phyloP scores from a whole-genome alignment of 2,797 vertebrate genomes.

The Gallirallus australis region DNA sequence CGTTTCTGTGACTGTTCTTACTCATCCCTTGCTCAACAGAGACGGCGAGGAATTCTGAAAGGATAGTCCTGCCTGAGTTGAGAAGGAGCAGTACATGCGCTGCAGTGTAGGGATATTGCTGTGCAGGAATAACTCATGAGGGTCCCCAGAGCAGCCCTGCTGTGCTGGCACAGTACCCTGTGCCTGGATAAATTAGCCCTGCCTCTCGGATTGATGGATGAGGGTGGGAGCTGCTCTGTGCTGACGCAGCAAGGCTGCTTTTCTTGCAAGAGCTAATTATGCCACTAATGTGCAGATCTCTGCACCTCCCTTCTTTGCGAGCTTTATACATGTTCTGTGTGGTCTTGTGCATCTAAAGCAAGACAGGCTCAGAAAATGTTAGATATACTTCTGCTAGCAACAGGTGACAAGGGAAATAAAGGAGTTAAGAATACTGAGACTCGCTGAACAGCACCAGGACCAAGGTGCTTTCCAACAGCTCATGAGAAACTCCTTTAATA shows the following conservation, averaged over 20 bases:
- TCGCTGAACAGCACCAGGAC: neutral
- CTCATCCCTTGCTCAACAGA: neutral
- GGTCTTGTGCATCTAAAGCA: neutral
- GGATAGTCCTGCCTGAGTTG: neutral
- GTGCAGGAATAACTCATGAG: neutral
- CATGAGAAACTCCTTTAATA: neutral
- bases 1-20: neutral
- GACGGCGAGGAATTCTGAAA: neutral
- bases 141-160: neutral
- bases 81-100: neutral
- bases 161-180: neutral
- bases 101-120: neutral
- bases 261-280: neutral
- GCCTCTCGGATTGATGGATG: neutral
- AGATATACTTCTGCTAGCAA: neutral
- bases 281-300: neutral
- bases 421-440: neutral
- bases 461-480: neutral
- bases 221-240: neutral
- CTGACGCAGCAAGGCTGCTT: neutral
- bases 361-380: neutral
- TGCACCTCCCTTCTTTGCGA: neutral
- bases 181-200: neutral
- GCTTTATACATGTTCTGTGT: neutral
- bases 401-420: neutral